Base-by-base conservation (phyloP, 92 coral and sea anemone species). In the Epizoanthus rinbou region DNA sequence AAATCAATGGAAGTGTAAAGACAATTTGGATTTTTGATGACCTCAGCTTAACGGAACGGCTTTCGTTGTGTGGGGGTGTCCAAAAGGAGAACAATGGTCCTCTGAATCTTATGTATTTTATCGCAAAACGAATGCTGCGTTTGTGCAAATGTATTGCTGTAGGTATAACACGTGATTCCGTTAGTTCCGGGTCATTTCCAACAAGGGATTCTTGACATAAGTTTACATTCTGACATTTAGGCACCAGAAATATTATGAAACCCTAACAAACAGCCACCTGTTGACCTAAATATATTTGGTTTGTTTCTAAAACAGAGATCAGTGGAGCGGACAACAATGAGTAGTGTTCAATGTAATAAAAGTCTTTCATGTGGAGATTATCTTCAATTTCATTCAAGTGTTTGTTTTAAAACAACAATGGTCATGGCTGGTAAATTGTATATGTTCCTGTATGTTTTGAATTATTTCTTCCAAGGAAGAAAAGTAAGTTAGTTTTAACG, bases 181-280 rank as follows among this genome's bases (percentile, higher is more conserved):
- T 67, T 67, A 21, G 17, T 15, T 59, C 25, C 17, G 13, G 25
- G 45, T 60, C 41, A 62, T 62, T 21, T 62, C 47, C 13, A 21
- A 62, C 22, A 21, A 62, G 45, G 50, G 24, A 5, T 19, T 21
- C 13, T 62, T 3, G 18, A 62, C 28, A 57, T 35, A 4, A 23
- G 21, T 59, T n/a, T 78, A 62, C 18, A 5, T 39, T 78, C 24
- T 45, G 7, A 57, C 17, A 9, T 47, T 47, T 47, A 47, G 54
- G 54, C 71, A 78, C 82, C 59, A 60, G 82, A 22, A 41, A 62
- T 17, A 7, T 23, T 63, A 39, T 39, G 47, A 15, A 78, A 60
- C 66, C 71, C 69, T 18, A 78, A 78, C 22, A 78, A 78, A 62
- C 71, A 63, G 62, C 82, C 82, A 78, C 71, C 82, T 62, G 82